Percentiles rank a stretch among this genome's conserved stretches.
Conservation (phyloP, 2,888 invertebrate species). For the Glomeris marginata region DNA sequence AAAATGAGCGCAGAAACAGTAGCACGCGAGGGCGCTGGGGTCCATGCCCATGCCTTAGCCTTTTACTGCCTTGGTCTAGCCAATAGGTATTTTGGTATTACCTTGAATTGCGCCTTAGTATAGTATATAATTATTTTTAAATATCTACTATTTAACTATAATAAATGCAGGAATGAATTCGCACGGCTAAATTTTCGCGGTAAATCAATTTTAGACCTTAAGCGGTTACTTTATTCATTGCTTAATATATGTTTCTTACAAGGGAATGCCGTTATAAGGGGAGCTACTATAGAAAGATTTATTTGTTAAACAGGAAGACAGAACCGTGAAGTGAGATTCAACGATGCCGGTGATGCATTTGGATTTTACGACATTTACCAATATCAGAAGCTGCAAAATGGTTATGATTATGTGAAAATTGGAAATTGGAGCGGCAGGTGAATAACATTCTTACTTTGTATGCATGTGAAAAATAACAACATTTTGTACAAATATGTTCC, state of each 20-base stretch:
- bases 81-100: too few species aligned
- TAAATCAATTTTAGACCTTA: neutral
- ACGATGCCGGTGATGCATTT: constrained; percentile 49
- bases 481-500: neutral
- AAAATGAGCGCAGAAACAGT: too few species aligned
- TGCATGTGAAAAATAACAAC: neutral
- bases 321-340: constrained; percentile 41
- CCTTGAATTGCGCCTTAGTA: too few species aligned
- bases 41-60: too few species aligned
- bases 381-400: constrained; percentile 38
- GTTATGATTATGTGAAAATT: constrained; percentile 42
- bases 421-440: constrained; percentile 41
- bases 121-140: neutral
- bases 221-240: neutral
- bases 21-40: too few species aligned
- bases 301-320: constrained; percentile 31
- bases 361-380: constrained; percentile 55
- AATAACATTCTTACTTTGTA: constrained; percentile 4
- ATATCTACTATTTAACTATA: too few species aligned
- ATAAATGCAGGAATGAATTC: too few species aligned
- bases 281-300: neutral
- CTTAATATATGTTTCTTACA: neutral
- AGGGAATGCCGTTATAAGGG: too few species aligned
- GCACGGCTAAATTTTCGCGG: too few species aligned
- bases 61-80: too few species aligned